These are phyloP conservation scores for Magallana ariakensis DNA, from an alignment of 1,140 invertebrate genomes.

Conservation along the genomic window DNA sequence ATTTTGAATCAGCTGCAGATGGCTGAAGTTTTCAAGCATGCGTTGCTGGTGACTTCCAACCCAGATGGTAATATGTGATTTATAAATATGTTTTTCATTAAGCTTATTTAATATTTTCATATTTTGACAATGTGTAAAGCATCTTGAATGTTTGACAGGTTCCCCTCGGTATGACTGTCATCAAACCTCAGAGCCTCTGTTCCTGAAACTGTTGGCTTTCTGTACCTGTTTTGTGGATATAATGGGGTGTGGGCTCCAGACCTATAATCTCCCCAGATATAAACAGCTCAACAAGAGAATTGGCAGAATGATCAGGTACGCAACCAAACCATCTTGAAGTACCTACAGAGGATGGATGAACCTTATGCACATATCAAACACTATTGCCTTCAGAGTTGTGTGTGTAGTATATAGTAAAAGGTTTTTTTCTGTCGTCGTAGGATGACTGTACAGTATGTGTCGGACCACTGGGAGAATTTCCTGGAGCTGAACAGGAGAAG, in stretches of 20 bases:
- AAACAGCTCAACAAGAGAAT: constrained; percentile 79
- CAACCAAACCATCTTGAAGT: not conserved
- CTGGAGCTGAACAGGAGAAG: constrained; percentile 63
- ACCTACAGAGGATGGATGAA: too few relatives aligned
- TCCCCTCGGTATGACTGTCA: constrained; percentile 82
- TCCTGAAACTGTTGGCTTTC: constrained; percentile 87
- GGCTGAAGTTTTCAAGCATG: constrained; percentile 84
- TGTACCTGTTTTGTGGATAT: constrained; percentile 84
- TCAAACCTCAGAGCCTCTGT: constrained; percentile 83
- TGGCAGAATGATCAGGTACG: constrained; percentile 79
- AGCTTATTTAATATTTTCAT: too few relatives aligned
- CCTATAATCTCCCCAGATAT: constrained; percentile 80
- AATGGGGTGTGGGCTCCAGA: constrained; percentile 85
- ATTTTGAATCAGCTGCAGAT: constrained; percentile 89
- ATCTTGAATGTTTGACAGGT: constrained; percentile 53
- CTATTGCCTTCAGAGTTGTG: too few relatives aligned
- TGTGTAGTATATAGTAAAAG: too few relatives aligned
- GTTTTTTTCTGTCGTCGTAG: constrained; percentile 42
- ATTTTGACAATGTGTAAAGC: too few relatives aligned
- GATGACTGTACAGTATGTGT: constrained; percentile 88
- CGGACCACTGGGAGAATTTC: constrained; percentile 86
- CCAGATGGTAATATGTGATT: constrained; percentile 41
- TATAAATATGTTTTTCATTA: too few relatives aligned
- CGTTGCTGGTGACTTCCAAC: constrained; percentile 79
- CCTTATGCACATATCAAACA: too few relatives aligned